These are phyloP conservation scores for Tipula lateralis DNA, from an alignment of 2,888 invertebrate genomes.

Conservation along the genomic window DNA sequence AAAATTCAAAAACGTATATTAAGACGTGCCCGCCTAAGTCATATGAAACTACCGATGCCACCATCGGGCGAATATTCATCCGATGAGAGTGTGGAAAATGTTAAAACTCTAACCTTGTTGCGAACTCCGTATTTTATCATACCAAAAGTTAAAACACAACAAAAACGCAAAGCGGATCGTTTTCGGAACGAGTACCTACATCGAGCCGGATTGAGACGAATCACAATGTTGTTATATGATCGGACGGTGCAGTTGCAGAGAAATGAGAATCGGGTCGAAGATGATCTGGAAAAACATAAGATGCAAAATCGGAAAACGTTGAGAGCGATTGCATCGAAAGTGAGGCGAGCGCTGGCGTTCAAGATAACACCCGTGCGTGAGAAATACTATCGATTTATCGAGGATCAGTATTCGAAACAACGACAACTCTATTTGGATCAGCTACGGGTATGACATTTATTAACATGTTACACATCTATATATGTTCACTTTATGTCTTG, in stretches of 20 bases:
- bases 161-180: conserved; percentile 31
- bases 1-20: conserved; percentile 29
- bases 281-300: not conserved
- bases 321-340: not conserved
- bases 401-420: not conserved
- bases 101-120: conserved; percentile 33
- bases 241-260: not conserved
- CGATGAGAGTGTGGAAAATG: conserved; percentile 32
- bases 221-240: conserved; percentile 33
- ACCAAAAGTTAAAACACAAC: conserved; percentile 32
- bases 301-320: not conserved
- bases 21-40: conserved; percentile 31
- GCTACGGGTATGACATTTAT: not conserved
- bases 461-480: too few species aligned
- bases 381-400: not conserved
- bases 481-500: too few species aligned
- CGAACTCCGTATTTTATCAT: conserved; percentile 34
- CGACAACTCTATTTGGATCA: not conserved
- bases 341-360: not conserved
- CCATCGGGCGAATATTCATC: conserved; percentile 33
- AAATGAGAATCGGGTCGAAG: not conserved
- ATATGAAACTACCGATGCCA: conserved; percentile 33
- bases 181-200: conserved; percentile 33
- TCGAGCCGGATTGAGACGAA: conserved; percentile 32
- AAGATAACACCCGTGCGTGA: not conserved